phyloP scores from a whole-genome alignment of 2,797 vertebrate genomes.

The Pangasius mekongensis region DNA sequence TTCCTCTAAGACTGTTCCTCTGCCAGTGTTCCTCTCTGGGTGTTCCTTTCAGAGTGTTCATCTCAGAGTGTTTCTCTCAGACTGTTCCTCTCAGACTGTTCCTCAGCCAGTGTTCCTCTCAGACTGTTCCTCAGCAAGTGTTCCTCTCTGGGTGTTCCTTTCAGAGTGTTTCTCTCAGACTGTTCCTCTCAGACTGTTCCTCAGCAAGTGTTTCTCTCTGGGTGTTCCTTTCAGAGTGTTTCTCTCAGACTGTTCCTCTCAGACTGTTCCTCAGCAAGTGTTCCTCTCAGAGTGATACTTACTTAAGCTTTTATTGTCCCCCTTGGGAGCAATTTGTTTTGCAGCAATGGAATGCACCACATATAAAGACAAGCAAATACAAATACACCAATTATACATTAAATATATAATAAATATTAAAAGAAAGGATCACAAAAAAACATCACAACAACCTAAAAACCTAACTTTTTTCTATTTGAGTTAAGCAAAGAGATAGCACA shows the following conservation, averaged over 20 bases:
- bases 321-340: no score
- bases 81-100: not conserved
- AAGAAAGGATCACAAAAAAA: no score
- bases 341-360: no score
- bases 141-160: not conserved
- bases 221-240: not conserved
- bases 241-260: not conserved
- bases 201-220: not conserved
- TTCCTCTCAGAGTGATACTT: not conserved
- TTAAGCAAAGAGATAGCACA: no score
- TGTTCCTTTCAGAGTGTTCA: not conserved
- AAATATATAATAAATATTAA: no score
- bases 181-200: not conserved
- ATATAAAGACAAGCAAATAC: no score
- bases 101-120: not conserved
- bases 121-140: not conserved
- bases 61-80: not conserved
- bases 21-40: not conserved
- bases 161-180: not conserved
- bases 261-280: not conserved
- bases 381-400: no score
- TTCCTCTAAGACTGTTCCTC: not conserved
- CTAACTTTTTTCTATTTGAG: no score
- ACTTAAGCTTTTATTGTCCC: no score
- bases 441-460: no score